Base-by-base conservation (phyloP, 2,888 invertebrate species). In the Drosophila mimica region DNA sequence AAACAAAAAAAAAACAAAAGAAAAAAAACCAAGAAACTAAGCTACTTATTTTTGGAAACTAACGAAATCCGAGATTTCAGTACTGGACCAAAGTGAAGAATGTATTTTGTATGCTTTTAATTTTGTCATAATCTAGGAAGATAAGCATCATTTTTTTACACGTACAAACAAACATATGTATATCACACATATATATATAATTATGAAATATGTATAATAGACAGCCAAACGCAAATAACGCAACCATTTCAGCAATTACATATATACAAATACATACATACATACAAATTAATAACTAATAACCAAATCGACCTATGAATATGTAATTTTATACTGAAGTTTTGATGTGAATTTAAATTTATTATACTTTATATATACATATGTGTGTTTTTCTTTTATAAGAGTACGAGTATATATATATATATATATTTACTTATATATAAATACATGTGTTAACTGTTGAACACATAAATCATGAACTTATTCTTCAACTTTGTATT, bases 21-120 rank as follows among this genome's bases (percentile, higher is more conserved):
- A 15, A 15, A 51, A 53, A 52, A 58, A 59, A 53, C 53, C 54
- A 57, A 69, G 51, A 62, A 79, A 79, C 62, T 64, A 69, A 63
- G 65, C 51, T 75, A 74, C 51, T 59, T 31, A 62, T 68, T 81
- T 46, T 82, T 82, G 82, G 82, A 69, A 86, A 81, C 77, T 81
- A 87, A 86, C 63, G 90, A 81, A 89, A 88, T 90, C 88, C 74
- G 84, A 88, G 88, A 88, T 88, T 90, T 88, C 89, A 79, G 74
- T 76, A 90, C 90, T 87, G 89, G 82, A 90, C 87, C 86, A 89
- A 87, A 87, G 83, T 86, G 74, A 85, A 79, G 69, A 85, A 88
- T 83, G 81, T 89, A 89, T 83, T 79, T 82, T 76, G 20, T 82
- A 72, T 81, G 76, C 61, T 77, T 80, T 80, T 81, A 82, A 85